Base-by-base conservation (phyloP, 2,797 vertebrate species). In the Hipposideros larvatus region DNA sequence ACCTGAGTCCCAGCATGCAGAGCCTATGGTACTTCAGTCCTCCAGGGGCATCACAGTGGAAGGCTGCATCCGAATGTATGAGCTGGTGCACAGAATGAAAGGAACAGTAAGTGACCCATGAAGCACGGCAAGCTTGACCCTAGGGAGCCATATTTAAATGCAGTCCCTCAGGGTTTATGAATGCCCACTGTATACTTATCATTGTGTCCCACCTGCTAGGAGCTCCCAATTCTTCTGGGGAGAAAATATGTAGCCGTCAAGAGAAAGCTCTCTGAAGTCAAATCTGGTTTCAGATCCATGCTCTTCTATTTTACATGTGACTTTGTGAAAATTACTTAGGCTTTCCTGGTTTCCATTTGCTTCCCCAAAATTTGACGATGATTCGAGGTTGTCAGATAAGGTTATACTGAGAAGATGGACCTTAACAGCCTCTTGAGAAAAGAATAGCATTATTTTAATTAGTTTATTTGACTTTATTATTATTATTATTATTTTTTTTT, bases 41-140 rank as follows among this genome's bases (percentile, higher is more conserved):
- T 99, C 99, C 8, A 90, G 98, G 98, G 98, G 98, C 18, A 98
- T 98, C 22, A 98, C 98, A 96, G 99, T 98, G 0, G 99, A 99
- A 28, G 99, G 99, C 28, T 98, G 98, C 91, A 99, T 99, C 88
- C 98, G 98, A 53, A 98, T 98, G 96, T 99, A 99, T 7, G 99
- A 99, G 87, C 98, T 99, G 96, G 97, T 98, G 2, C 98, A 99
- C 94, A 98, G 98, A 34, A 96, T 98, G 97, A 99, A 98, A 98
- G 99, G 99, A 82, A 98, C 99, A 98, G 99, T 99, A 92, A 95
- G 98, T 74, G 78, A 61, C 41, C 43, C 3, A 0, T 11, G 48
- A 7, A 8, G 28, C 11, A 11, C 6, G 48, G 74, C 31, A 75
- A 83, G 11, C 51, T 22, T 46, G 14, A 16, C 63, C 28, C 1